These are phyloP conservation scores for Caloenas nicobarica DNA, from an alignment of 2,113 vertebrate species.

Conservation along the genomic window DNA sequence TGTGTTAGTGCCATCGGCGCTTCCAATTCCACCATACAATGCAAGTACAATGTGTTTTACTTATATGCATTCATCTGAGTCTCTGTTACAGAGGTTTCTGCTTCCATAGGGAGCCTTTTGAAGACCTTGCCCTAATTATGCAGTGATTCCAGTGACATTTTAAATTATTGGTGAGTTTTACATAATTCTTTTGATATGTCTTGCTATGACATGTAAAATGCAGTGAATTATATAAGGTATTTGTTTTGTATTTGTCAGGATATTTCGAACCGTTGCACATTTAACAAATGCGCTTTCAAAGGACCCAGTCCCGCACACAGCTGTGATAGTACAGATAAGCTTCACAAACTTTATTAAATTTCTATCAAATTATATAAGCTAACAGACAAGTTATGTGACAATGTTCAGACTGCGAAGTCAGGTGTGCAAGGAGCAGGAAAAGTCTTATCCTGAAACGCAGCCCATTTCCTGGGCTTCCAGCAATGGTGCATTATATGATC, in stretches of 20 bases:
- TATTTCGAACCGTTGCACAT: not conserved
- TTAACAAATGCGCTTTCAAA: not conserved
- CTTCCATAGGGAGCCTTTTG: constrained; percentile 7
- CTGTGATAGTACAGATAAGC: not conserved
- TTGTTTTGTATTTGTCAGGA: constrained; percentile 37
- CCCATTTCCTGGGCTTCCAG: not conserved
- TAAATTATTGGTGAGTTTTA: constrained; percentile 64
- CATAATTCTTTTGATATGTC: constrained; percentile 25
- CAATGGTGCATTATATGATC: not conserved
- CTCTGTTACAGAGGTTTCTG: not conserved
- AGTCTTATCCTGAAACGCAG: not conserved
- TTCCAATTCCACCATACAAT: not conserved
- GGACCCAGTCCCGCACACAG: not conserved
- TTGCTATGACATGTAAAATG: constrained; percentile 43
- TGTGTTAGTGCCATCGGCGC: not conserved
- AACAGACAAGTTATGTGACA: not conserved
- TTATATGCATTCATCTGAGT: not conserved
- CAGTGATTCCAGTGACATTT: constrained; percentile 38
- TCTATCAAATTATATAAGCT: not conserved
- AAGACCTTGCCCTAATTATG: constrained; percentile 54
- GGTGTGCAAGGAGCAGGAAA: not conserved
- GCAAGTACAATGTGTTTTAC: not conserved
- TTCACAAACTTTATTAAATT: not conserved
- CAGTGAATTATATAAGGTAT: constrained; percentile 31
- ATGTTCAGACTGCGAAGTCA: not conserved